phyloP scores from a whole-genome alignment of 2,113 vertebrate species.

The Haemorhous mexicanus region DNA sequence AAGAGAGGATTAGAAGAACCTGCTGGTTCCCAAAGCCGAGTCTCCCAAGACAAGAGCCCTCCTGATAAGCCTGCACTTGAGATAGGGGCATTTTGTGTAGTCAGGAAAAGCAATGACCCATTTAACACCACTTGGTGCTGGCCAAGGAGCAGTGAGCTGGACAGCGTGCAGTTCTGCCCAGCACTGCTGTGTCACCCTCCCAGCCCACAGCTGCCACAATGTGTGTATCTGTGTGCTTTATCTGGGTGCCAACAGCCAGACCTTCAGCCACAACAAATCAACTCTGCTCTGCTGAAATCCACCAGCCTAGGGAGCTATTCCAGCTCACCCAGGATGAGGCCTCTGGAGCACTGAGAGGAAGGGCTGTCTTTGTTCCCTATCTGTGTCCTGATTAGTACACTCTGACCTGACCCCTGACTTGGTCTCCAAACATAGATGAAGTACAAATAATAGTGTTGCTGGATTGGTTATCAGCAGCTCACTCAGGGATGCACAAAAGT shows the following conservation, averaged over 20 bases:
- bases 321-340: not conserved
- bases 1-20: not conserved
- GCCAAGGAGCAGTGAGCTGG: not conserved
- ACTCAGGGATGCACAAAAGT: not conserved
- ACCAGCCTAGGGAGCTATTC: not conserved
- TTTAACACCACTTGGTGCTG: not conserved
- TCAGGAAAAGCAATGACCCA: not conserved
- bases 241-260: not conserved
- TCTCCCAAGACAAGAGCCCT: not conserved
- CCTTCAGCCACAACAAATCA: not conserved
- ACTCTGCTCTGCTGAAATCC: not conserved
- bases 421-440: not conserved
- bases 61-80: not conserved
- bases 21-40: not conserved
- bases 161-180: not conserved
- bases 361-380: not conserved
- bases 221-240: not conserved
- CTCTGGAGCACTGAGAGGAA: not conserved
- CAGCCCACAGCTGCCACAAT: rapidly evolving
- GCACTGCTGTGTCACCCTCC: not conserved
- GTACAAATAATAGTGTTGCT: not conserved
- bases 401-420: slow-evolving; percentile 11
- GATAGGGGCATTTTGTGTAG: not conserved
- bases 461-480: not conserved
- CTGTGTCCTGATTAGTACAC: not conserved